Percentiles rank a stretch among this genome's conserved stretches.
Evolutionary conservation across 2,888 invertebrate genomes (phyloP).

Genomic region (Taphrorychus bicolor): DNA sequence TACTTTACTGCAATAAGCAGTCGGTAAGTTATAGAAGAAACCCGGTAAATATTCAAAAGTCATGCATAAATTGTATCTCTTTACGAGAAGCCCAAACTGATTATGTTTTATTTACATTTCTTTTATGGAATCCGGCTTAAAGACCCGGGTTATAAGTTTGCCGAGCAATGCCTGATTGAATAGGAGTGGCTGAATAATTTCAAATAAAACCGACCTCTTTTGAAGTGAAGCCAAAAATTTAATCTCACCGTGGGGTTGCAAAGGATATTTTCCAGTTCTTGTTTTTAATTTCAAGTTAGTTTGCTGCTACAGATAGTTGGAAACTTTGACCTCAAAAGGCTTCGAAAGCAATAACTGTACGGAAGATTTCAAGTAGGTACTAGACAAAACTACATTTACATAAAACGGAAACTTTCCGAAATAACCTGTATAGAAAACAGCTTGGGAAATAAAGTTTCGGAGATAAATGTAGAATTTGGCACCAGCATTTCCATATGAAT

Average conservation of each 20-base stretch:
- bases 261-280: not conserved
- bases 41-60: slow-evolving; percentile 10
- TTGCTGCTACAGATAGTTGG: too few species aligned
- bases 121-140: slow-evolving; percentile 32
- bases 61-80: slow-evolving; percentile 25
- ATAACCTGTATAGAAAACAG: slow-evolving; percentile 23
- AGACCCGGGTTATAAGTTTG: slow-evolving; percentile 32
- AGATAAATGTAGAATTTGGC: slow-evolving; percentile 36
- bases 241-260: not conserved
- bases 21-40: not conserved
- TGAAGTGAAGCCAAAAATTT: slow-evolving; percentile 32
- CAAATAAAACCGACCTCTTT: slow-evolving; percentile 31
- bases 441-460: slow-evolving; percentile 23
- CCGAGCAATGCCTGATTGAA: slow-evolving; percentile 35
- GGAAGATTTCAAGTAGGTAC: not conserved
- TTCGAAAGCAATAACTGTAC: not conserved
- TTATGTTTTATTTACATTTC: slow-evolving; percentile 39
- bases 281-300: not conserved
- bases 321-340: not conserved
- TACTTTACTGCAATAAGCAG: too few species aligned
- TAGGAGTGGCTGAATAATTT: slow-evolving; percentile 40
- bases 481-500: slow-evolving; percentile 39
- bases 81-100: slow-evolving; percentile 29
- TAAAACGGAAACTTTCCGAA: slow-evolving; percentile 25
- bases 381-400: slow-evolving; percentile 8